A percentile compares a stretch with the other conserved stretches of the same genome.
phyloP scores from a whole-genome alignment of 23 tunicate species.

The Aplidium turbinatum region DNA sequence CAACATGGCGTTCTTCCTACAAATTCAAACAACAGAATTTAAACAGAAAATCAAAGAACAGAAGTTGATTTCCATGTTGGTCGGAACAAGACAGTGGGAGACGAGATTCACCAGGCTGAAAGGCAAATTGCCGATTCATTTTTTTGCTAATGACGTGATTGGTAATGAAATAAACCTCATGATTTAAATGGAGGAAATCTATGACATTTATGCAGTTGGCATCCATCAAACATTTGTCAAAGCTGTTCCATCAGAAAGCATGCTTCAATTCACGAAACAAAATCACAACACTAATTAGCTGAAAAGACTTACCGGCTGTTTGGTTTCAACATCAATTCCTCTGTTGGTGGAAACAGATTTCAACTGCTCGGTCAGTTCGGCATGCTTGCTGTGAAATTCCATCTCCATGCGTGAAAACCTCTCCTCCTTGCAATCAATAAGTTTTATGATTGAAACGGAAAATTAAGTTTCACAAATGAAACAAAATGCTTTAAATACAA shows the following conservation, averaged over 20 bases:
- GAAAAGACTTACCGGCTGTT: conserved; percentile 4
- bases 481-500: no score
- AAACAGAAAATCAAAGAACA: not conserved
- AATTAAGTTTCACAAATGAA: no score
- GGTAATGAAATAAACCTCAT: no score
- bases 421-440: conserved; percentile 48
- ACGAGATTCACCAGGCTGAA: not conserved
- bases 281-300: conserved; percentile 1
- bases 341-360: conserved; percentile 26
- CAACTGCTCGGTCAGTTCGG: conserved; percentile 33
- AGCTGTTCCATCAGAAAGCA: no score
- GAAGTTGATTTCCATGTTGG: no score
- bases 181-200: no score
- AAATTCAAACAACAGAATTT: not conserved
- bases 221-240: no score
- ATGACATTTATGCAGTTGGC: no score
- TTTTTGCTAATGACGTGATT: no score
- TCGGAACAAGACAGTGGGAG: not conserved
- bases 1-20: conserved; percentile 26
- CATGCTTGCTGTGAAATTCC: conserved; percentile 40
- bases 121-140: no score
- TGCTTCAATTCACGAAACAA: not conserved
- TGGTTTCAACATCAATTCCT: conserved; percentile 18
- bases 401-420: conserved; percentile 34
- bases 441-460: no score